Conservation (phyloP, 2,113 vertebrate species). For the Meles meles region DNA sequence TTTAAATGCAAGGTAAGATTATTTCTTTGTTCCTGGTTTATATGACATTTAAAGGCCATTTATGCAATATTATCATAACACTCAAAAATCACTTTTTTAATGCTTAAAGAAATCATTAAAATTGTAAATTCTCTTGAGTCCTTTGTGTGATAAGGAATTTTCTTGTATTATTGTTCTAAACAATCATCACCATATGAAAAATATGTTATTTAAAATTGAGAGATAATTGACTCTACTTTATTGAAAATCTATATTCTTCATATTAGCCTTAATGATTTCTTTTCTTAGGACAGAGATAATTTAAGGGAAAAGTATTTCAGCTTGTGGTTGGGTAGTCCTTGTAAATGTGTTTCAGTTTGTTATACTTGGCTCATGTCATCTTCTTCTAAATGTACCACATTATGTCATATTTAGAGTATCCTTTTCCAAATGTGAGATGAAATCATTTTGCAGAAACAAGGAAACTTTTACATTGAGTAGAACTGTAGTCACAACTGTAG, state of each 20-base stretch:
- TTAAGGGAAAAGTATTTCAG: neutral
- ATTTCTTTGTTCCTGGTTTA: constrained; percentile 13
- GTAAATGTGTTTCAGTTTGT: neutral
- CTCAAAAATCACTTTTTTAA: neutral
- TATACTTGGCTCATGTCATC: neutral
- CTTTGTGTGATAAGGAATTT: neutral
- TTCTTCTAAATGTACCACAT: neutral
- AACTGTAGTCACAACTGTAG: neutral
- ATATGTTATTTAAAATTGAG: constrained; percentile 46
- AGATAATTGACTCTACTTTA: constrained; percentile 39
- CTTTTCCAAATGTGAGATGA: constrained; percentile 39
- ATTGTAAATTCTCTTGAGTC: neutral
- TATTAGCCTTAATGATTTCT: constrained; percentile 42
- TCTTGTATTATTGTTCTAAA: constrained; percentile 27
- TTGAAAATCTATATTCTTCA: constrained; percentile 55
- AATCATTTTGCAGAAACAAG: constrained; percentile 24
- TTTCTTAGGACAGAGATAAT: constrained; percentile 34
- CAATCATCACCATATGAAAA: neutral
- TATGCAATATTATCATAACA: neutral
- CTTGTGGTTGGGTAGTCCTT: neutral
- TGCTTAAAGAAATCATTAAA: constrained; percentile 7
- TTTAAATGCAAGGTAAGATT: neutral
- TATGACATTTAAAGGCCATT: neutral
- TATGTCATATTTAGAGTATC: neutral
- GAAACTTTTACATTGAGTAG: neutral